Evolutionary conservation across 1,140 invertebrate species (phyloP), one percentile per base, ranked within the genome.

Genomic region (Nephila pilipes): DNA sequence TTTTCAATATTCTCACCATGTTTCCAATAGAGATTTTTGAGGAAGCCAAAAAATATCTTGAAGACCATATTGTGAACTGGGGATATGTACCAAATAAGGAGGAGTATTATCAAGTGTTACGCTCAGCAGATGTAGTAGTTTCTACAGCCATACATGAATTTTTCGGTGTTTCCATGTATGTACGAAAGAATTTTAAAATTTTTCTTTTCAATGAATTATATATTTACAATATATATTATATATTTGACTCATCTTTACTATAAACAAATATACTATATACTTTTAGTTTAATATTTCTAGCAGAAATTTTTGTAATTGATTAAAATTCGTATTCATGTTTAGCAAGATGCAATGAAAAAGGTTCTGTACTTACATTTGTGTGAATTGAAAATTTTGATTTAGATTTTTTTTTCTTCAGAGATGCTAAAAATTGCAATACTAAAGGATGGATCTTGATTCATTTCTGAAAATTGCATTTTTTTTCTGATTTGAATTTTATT

Each of bases 71-170:
- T 12, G 91, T 96, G 16, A 95, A 96, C 94, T 97, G 96, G 96
- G 97, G 97, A 10, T 97, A 96, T 95, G 94, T 97, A 18, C 94
- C 95, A 46, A 95, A 95, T 2, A 96, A 97, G 93, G 95, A 96
- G 57, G 96, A 97, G 25, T 97, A 97, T 95, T 96, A 96, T 80
- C 94, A 96, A 79, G 95, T 97, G 20, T 94, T 97, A 83, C 87
- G 95, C 1, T 94, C 95, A 2, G 96, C 96, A 57, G 96, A 97
- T 95, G 96, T 97, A 92, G 97, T 96, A 38, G 95, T 97, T 20
- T 97, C 97, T 0, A 97, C 97, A n/a, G 97, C 97, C 2, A 95
- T 96, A 46, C 97, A 97, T 95, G 97, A 97, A 95, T 97, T 97
- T 95, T 97, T 97, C 95, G 97, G 97, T 75, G 97, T 97, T 38